Evolutionary conservation across 2,888 invertebrate genomes (phyloP).

Genomic region (Patella pellucida): DNA sequence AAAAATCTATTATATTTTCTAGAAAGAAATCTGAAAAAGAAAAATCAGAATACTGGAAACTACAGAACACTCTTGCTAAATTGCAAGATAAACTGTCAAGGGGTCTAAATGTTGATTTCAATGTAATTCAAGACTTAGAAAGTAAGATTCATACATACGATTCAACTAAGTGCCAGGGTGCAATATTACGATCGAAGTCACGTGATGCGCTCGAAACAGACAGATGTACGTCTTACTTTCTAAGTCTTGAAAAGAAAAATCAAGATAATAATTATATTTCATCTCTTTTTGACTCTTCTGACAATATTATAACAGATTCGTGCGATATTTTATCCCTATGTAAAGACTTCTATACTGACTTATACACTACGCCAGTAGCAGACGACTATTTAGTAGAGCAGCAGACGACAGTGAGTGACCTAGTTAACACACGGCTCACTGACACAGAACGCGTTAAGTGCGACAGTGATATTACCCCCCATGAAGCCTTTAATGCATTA

Average conservation of each 20-base stretch:
- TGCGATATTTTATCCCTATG: neutral
- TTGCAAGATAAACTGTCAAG: neutral
- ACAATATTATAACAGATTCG: neutral
- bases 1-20: constrained; percentile 7
- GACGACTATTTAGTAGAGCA: neutral
- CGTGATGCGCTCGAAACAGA: neutral
- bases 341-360: neutral
- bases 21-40: constrained; percentile 2
- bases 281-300: neutral
- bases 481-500: constrained; percentile 21
- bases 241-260: constrained; percentile 1
- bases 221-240: neutral
- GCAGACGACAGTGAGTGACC: neutral
- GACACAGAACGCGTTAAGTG: neutral
- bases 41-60: constrained; percentile 14
- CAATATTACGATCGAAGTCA: neutral
- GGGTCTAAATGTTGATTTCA: neutral
- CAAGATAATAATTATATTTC: neutral
- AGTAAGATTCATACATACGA: neutral
- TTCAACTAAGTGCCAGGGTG: neutral
- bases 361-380: neutral
- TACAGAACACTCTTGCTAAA: constrained; percentile 12
- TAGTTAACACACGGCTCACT: neutral
- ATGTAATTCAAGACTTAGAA: neutral
- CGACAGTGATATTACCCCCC: constrained; percentile 15